Evolutionary conservation across 2,113 vertebrate genomes (phyloP).

Genomic region (Dasypus novemcinctus): DNA sequence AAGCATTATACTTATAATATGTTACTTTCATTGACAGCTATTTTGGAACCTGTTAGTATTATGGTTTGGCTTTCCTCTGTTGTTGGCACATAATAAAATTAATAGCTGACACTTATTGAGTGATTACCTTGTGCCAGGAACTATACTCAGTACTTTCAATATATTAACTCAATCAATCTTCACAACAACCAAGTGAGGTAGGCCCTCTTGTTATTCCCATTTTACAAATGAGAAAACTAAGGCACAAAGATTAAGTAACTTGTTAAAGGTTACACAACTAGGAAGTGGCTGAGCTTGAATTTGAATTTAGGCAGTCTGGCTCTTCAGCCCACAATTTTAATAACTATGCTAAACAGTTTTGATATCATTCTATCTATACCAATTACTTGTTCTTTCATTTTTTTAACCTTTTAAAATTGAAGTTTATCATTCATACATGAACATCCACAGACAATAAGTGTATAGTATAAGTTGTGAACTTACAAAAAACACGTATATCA

Average conservation of each 20-base stretch:
- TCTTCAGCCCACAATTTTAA: neutral
- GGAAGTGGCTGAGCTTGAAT: neutral
- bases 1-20: constrained; percentile 38
- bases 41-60: constrained; percentile 33
- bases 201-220: neutral
- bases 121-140: constrained; percentile 48
- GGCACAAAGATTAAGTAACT: neutral
- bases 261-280: neutral
- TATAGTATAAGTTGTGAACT: no score
- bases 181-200: neutral
- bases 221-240: neutral
- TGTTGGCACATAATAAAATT: constrained; percentile 51
- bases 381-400: neutral
- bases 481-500: no score
- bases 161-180: constrained; percentile 28
- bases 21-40: constrained; percentile 38
- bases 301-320: neutral
- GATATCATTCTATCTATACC: neutral
- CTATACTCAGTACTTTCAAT: constrained; percentile 10
- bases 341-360: neutral
- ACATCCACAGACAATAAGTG: no score
- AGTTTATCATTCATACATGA: no score
- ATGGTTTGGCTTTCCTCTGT: constrained; percentile 46
- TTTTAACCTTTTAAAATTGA: no score
- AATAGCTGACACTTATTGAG: constrained; percentile 38